A percentile compares a stretch with the other conserved stretches of the same genome.
Evolutionary conservation across 2,113 vertebrate genomes (phyloP).

Genomic region (Alouatta palliata): DNA sequence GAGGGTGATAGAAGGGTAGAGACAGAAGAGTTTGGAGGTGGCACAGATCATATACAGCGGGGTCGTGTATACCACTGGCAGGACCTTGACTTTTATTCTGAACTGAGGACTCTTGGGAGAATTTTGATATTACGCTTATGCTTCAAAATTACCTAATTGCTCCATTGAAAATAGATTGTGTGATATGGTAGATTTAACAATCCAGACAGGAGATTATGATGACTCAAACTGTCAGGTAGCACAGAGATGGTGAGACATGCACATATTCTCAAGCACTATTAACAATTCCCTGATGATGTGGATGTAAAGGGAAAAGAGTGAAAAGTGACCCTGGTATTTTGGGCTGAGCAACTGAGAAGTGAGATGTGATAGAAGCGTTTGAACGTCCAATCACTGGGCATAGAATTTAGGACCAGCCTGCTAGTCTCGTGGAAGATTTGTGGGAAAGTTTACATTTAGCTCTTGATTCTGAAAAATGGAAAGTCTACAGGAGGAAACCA

Average conservation of each 20-base stretch:
- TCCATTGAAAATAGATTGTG: neutral
- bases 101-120: neutral
- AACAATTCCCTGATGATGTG: neutral
- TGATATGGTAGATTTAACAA: neutral
- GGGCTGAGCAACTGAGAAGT: neutral
- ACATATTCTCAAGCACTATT: neutral
- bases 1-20: neutral
- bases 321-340: neutral
- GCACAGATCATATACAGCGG: too few relatives aligned
- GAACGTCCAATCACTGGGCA: neutral
- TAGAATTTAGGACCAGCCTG: neutral
- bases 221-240: neutral
- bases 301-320: neutral
- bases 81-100: neutral
- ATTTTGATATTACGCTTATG: neutral
- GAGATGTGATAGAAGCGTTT: neutral
- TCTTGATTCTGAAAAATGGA: neutral
- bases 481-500: neutral
- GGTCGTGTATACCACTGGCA: neutral
- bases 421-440: neutral
- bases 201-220: neutral
- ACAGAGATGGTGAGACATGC: rapidly evolving
- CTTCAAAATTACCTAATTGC: neutral
- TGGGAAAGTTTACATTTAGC: neutral
- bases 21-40: rapidly evolving